Base-by-base conservation (phyloP, 2,888 invertebrate species). In the Troides oblongomaculatus region DNA sequence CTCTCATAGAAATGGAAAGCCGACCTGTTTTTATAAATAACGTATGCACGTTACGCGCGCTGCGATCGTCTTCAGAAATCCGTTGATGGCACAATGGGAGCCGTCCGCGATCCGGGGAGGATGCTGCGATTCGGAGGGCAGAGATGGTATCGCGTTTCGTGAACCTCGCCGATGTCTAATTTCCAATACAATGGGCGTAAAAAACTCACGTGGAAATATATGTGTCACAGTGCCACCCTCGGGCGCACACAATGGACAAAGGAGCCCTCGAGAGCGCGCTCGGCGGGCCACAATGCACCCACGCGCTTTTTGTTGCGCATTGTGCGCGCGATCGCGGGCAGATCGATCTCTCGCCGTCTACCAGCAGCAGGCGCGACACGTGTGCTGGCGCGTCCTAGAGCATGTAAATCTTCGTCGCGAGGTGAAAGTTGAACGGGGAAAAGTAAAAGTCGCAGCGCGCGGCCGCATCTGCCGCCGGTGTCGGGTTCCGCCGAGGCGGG, bases 191-290 rank as follows among this genome's bases (percentile, higher is more conserved):
- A 92, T 92, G 90, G 89, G 83, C 80, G 84, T 88, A 91, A 58
- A 92, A 91, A 90, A 90, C 84, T 87, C 82, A 86, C 86, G 87
- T 84, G 87, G 46, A 89, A 90, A 91, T 90, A 90, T 90, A 90
- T 90, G 90, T 92, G 92, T 92, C 92, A 88, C 89, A 90, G 90
- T 84, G 90, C 90, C 91, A 92, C 92, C 92, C 91, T 86, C 87
- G 79, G 77, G 77, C 78, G 80, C 87, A 87, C 80, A 92, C 91
- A 91, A 92, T 90, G 91, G 83, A 89, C 90, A 88, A 89, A 90
- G 87, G 84, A 82, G 80, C 79, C 85, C 81, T 83, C 72, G 61
- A 64, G 59, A 64, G 81, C 82, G 83, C 84, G 82, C 84, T 84
- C 81, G 78, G 82, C 83, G 80, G 79, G 80, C 84, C 81, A 87